Evolutionary conservation across 2,888 invertebrate species (phyloP), one percentile per base, ranked within the genome.

Genomic region (Napeogenes inachia): DNA sequence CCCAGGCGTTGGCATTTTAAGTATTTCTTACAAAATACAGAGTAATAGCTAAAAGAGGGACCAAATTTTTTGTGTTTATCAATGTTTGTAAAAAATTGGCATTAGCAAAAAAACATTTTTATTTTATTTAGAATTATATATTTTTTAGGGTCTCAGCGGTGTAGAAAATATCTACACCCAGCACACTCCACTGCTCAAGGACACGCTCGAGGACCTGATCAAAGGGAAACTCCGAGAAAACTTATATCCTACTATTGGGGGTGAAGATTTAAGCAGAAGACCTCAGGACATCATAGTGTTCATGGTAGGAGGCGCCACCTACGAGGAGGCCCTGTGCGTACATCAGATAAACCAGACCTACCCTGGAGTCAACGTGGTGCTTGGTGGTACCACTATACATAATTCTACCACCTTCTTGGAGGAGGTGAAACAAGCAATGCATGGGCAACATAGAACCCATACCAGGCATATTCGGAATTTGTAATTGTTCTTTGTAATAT

Each of bases 81-180:
- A n/a, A n/a, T n/a, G n/a, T n/a, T n/a, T n/a, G n/a, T n/a, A n/a
- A n/a, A n/a, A n/a, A n/a, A n/a, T n/a, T n/a, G n/a, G n/a, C n/a
- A n/a, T n/a, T n/a, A n/a, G n/a, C 21, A 21, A 21, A 13, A n/a
- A 13, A 35, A 38, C 4, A 0, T 10, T 12, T 12, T 8, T 12
- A 42, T 38, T 53, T 30, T 47, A 1, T 46, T 30, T 42, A 55
- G 8, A 32, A 42, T 3, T 59, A 10, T 35, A 10, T 21, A 13
- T 57, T 2, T 60, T 73, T 0, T 76, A 93, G 92, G 97, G 96
- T 21, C 89, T 98, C 30, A 96, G 95, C 87, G 99, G 99, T 1
- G 99, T 99, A 0, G 99, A 99, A 81, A 99, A 99, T 86, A 97
- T 99, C 66, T 99, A 98, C 88, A 99, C 99, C 0, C 99, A 99